These are phyloP conservation scores for Dendrolimus kikuchii DNA, from an alignment of 1,140 invertebrate genomes.

Conservation along the genomic window DNA sequence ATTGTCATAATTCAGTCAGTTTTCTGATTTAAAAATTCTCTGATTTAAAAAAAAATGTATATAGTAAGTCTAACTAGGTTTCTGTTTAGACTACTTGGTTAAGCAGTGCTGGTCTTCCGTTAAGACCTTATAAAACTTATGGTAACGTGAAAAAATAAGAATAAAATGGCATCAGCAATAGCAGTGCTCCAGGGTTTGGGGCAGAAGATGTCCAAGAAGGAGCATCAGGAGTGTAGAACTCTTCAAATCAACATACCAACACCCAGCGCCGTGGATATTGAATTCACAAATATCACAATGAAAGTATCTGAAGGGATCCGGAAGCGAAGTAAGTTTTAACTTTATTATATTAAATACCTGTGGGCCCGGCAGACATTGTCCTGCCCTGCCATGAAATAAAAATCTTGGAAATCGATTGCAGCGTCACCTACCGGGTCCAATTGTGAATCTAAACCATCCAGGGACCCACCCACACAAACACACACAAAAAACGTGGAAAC, in stretches of 20 bases:
- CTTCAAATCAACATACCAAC: conserved; percentile 44
- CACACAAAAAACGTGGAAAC: too few relatives aligned
- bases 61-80: too few relatives aligned
- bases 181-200: conserved; percentile 34
- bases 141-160: conserved; percentile 1
- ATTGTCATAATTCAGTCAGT: too few relatives aligned
- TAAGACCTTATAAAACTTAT: background rate
- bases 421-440: too few relatives aligned
- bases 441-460: too few relatives aligned
- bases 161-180: conserved; percentile 39
- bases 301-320: conserved; percentile 36
- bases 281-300: conserved; percentile 40
- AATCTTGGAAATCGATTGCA: too few relatives aligned
- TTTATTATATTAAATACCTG: background rate
- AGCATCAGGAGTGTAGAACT: conserved; percentile 36
- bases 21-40: too few relatives aligned
- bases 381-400: too few relatives aligned
- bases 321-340: conserved; percentile 39
- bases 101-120: background rate
- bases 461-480: too few relatives aligned
- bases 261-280: conserved; percentile 43
- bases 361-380: too few relatives aligned
- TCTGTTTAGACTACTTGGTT: too few relatives aligned
- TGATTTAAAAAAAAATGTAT: too few relatives aligned
- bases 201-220: conserved; percentile 31